Evolutionary conservation across 1,140 invertebrate genomes (phyloP).

Genomic region (Drosophila miranda): DNA sequence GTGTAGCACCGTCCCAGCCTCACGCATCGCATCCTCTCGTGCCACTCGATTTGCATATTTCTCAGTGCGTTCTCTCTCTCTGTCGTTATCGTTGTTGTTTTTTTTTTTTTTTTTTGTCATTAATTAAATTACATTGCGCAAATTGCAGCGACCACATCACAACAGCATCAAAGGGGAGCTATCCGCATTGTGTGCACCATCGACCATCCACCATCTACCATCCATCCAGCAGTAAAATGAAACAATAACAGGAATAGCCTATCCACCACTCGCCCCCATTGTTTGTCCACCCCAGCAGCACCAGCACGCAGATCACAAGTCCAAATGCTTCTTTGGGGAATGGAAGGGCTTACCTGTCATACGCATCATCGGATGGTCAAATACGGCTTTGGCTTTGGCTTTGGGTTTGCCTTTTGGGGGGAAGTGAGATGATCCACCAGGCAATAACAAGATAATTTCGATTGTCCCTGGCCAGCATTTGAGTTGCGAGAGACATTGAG

Average conservation of each 20-base stretch:
- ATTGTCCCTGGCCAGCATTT: background rate
- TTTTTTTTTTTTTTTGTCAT: slow-evolving; percentile 68
- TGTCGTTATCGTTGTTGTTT: slow-evolving; percentile 44
- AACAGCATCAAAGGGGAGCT: slow-evolving; percentile 21
- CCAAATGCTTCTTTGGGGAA: background rate
- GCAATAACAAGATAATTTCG: slow-evolving; percentile 29
- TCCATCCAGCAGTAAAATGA: slow-evolving; percentile 28
- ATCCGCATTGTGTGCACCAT: slow-evolving; percentile 11
- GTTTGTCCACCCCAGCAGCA: slow-evolving; percentile 22
- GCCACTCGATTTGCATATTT: slow-evolving; percentile 66
- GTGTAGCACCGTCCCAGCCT: background rate
- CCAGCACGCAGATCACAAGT: background rate
- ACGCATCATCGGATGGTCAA: slow-evolving; percentile 37
- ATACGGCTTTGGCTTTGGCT: slow-evolving; percentile 3
- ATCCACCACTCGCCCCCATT: slow-evolving; percentile 1
- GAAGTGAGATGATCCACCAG: slow-evolving; percentile 39
- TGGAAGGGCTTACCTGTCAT: slow-evolving; percentile 25
- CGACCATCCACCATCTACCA: background rate
- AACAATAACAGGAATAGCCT: slow-evolving; percentile 16
- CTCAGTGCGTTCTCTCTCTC: slow-evolving; percentile 4
- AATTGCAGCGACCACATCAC: slow-evolving; percentile 64
- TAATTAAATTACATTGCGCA: slow-evolving; percentile 82
- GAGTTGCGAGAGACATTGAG: background rate
- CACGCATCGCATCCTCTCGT: slow-evolving; percentile 12
- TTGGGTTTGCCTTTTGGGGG: slow-evolving; percentile 1